Evolutionary conservation across 2,888 invertebrate species (phyloP).

Genomic region (Dione vanillae): DNA sequence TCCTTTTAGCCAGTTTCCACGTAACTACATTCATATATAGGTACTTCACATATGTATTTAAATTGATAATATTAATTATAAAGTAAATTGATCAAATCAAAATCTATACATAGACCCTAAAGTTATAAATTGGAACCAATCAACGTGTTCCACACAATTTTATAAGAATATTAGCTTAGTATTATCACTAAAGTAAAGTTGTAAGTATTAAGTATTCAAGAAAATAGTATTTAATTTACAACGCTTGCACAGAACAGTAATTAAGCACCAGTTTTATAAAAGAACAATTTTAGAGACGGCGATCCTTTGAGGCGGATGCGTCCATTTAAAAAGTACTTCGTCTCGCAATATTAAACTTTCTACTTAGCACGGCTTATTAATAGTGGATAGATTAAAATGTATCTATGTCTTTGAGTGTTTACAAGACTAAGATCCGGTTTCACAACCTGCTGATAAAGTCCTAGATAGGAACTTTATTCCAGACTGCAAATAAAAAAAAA

Average conservation of each 20-base stretch:
- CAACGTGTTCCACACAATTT: neutral
- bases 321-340: conserved; percentile 33
- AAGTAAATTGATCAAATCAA: conserved; percentile 3
- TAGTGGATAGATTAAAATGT: neutral
- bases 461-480: too few species aligned
- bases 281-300: conserved; percentile 33
- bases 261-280: conserved; percentile 22
- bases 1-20: too few species aligned
- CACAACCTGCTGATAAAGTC: too few species aligned
- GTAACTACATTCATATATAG: too few species aligned
- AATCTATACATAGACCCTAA: too few species aligned
- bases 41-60: too few species aligned
- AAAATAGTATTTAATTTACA: conserved; percentile 11
- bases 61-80: neutral
- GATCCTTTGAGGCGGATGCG: conserved; percentile 33
- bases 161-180: neutral
- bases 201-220: neutral
- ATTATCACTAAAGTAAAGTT: neutral
- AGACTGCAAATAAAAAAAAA: too few species aligned
- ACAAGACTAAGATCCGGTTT: too few species aligned
- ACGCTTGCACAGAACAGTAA: conserved; percentile 20
- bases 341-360: conserved; percentile 24
- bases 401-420: neutral
- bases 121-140: neutral
- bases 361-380: conserved; percentile 19